Base-by-base conservation (phyloP, 2,113 vertebrate species). In the Saccopteryx bilineata region DNA sequence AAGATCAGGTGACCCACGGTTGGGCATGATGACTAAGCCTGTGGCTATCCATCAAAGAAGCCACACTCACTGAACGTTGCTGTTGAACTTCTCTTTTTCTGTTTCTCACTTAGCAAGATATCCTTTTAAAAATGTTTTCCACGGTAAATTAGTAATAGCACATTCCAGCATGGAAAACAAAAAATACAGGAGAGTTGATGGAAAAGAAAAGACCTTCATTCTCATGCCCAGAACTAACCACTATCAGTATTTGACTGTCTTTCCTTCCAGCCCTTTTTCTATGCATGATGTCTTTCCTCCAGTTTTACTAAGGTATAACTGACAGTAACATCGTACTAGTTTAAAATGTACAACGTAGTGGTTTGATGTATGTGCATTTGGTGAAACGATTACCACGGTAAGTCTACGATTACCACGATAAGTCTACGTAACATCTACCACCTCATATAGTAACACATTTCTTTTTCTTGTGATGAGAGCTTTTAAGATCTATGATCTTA, bases 131-230 rank as follows among this genome's bases (percentile, higher is more conserved):
- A 61, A 46, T 9, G 0, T 65, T 90, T 92, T 46, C 28, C 39
- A 61, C 48, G 48, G 48, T 80, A 66, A 78, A 82, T 95, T 81
- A 78, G 79, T 56, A 50, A 46, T 5, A 76, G 56, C n/a, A 61
- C 61, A 87, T 76, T 54, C 26, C 60, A 80, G 87, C 94, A 68
- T 6, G 84, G 84, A 66, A 61, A 24, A 54, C 68, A n/a, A 76
- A 78, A 93, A 69, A 56, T 33, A 87, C 66, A 90, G 61, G 72
- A 69, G 61, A 56, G n/a, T 26, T 46, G 82, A 63, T 65, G 31
- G 68, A 31, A 23, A 31, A 12, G 48, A 56, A 74, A 56, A 13
- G 28, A 72, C 50, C 6, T 48, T 46, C 80, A 56, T 33, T 65
- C 72, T 39, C 39, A 26, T n/a, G 26, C 56, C 31, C n/a, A 33